Conservation (phyloP, 1,140 invertebrate species). For the Periplaneta americana region DNA sequence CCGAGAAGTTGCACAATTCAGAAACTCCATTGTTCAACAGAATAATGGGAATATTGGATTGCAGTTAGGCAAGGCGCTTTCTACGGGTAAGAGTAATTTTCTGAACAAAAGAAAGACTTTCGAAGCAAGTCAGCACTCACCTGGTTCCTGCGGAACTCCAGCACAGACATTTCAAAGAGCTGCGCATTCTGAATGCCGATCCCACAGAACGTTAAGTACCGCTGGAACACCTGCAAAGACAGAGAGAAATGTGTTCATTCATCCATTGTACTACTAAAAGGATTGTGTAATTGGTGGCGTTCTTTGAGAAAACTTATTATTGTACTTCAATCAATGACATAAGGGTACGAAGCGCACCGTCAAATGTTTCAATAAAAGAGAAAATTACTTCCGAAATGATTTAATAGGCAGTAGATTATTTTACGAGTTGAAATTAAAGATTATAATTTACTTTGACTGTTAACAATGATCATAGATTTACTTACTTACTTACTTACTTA, state of each 20-base stretch:
- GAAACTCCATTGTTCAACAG: no score
- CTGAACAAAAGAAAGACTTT: neutral
- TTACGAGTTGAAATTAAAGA: no score
- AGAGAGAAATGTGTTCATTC: slow-evolving; percentile 16
- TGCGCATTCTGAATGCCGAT: slow-evolving; percentile 97
- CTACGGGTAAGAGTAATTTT: neutral
- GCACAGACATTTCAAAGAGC: slow-evolving; percentile 88
- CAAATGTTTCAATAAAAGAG: no score
- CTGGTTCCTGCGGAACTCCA: slow-evolving; percentile 92
- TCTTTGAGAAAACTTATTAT: neutral
- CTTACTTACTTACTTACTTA: no score
- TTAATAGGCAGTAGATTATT: no score
- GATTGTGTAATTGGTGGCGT: neutral
- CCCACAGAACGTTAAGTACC: slow-evolving; percentile 93
- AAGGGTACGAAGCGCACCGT: no score
- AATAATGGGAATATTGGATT: no score
- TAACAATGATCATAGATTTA: no score
- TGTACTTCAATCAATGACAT: neutral
- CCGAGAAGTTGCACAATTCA: no score
- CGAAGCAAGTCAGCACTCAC: slow-evolving; percentile 34
- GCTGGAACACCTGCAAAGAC: slow-evolving; percentile 47
- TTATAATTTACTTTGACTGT: no score
- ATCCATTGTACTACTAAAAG: neutral
- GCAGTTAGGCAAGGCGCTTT: no score
- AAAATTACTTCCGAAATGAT: no score